phyloP scores from a whole-genome alignment of 2,113 vertebrate species.

The Ariopsis seemanni region DNA sequence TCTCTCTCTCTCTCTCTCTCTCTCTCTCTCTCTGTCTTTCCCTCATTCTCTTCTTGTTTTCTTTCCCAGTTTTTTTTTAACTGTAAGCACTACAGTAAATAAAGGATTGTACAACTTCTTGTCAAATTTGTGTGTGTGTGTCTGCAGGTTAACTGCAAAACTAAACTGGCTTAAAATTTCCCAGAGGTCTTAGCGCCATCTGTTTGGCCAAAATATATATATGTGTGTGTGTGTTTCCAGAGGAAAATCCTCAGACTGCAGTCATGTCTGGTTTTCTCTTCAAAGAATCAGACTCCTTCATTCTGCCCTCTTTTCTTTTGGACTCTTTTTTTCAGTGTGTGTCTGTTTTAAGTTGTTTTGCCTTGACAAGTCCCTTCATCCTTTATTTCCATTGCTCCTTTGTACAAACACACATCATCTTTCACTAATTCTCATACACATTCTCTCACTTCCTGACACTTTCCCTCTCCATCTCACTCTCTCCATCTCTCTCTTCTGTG shows the following conservation, averaged over 20 bases:
- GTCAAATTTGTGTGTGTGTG: neutral
- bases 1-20: neutral
- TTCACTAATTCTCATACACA: neutral
- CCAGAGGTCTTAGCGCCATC: constrained; percentile 55
- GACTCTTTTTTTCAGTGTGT: constrained; percentile 7
- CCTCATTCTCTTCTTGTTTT: neutral
- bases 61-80: neutral
- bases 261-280: constrained; percentile 42
- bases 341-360: neutral
- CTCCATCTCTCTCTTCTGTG: constrained; percentile 46
- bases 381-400: constrained; percentile 35
- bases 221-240: constrained; percentile 29
- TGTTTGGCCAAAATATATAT: constrained; percentile 53
- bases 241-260: constrained; percentile 25
- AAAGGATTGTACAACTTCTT: neutral
- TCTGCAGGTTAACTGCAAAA: constrained; percentile 38
- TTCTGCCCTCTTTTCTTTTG: neutral
- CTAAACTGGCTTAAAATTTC: constrained; percentile 52
- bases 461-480: constrained; percentile 11
- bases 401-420: neutral
- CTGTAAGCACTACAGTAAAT: neutral
- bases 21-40: neutral
- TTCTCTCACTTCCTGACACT: neutral
- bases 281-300: constrained; percentile 37
- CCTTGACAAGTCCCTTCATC: neutral